phyloP scores from a whole-genome alignment of 2,797 vertebrate genomes.

The Mus caroli region DNA sequence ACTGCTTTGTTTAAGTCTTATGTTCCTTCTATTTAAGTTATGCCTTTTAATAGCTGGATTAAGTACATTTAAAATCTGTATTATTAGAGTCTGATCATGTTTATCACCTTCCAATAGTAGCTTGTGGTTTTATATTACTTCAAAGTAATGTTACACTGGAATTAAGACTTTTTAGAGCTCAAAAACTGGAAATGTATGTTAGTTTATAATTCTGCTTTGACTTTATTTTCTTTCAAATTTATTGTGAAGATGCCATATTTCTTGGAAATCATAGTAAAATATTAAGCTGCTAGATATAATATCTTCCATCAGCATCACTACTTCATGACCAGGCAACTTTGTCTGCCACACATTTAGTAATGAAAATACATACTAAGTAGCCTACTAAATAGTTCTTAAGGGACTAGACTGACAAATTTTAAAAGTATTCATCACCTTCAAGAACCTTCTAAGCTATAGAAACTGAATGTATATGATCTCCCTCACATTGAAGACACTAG shows the following conservation, averaged over 20 bases:
- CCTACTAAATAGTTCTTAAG: conserved; percentile 59
- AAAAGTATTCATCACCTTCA: conserved; percentile 36
- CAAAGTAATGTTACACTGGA: background rate
- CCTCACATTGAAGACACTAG: conserved; percentile 71
- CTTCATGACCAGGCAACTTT: background rate
- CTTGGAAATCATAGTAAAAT: conserved; percentile 39
- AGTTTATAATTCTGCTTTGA: conserved; percentile 39
- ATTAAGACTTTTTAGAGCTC: background rate
- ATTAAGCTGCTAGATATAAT: background rate
- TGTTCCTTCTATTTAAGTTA: conserved; percentile 93
- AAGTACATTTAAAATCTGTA: conserved; percentile 81
- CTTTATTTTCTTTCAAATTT: conserved; percentile 19
- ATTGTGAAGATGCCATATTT: conserved; percentile 5
- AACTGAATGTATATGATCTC: conserved; percentile 72
- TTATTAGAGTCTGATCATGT: conserved; percentile 69
- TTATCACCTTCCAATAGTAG: conserved; percentile 70
- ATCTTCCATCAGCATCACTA: conserved; percentile 24
- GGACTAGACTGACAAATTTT: conserved; percentile 2
- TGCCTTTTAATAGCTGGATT: conserved; percentile 90
- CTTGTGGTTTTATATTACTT: conserved; percentile 52
- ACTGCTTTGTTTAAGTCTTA: conserved; percentile 94
- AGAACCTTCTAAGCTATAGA: conserved; percentile 42
- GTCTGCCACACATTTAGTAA: conserved; percentile 22
- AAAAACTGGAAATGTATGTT: conserved; percentile 17
- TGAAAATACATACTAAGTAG: conserved; percentile 37